These are phyloP conservation scores for Manis crassicaudata DNA, from an alignment of 2,797 vertebrate genomes.

Conservation along the genomic window DNA sequence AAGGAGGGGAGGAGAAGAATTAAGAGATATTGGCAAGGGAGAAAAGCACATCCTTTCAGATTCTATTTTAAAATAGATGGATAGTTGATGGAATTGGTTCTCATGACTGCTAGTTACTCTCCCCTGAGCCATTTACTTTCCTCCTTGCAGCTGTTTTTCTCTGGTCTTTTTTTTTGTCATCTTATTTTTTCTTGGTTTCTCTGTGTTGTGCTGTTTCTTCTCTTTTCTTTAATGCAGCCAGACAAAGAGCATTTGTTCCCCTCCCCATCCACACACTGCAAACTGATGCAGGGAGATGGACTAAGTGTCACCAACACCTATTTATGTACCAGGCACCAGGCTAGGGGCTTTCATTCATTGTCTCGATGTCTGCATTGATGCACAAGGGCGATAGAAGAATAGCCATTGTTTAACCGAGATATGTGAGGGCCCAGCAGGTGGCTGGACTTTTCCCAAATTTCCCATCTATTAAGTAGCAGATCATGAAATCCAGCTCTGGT, in stretches of 20 bases:
- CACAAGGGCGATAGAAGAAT: accelerated
- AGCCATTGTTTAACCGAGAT: not conserved
- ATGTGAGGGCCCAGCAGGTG: not conserved
- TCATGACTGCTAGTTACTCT: slow-evolving; percentile 73
- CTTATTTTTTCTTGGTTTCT: not conserved
- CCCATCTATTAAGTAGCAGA: not conserved
- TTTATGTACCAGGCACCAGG: no score
- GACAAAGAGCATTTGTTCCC: not conserved
- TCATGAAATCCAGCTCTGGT: not conserved
- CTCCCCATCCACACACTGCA: not conserved
- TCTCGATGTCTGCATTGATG: not conserved
- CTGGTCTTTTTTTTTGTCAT: slow-evolving; percentile 11
- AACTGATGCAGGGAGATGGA: not conserved
- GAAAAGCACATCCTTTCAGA: slow-evolving; percentile 60
- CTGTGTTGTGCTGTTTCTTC: not conserved
- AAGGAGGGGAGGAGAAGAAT: slow-evolving; percentile 68
- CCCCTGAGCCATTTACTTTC: not conserved
- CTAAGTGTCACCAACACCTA: not conserved
- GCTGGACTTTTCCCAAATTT: not conserved
- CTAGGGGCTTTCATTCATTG: not conserved
- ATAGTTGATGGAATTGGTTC: slow-evolving; percentile 61
- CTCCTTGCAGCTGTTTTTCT: not conserved
- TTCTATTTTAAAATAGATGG: slow-evolving; percentile 75
- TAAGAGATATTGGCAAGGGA: slow-evolving; percentile 78
- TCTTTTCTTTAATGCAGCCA: not conserved